Conservation (phyloP, 2,888 invertebrate genomes). For the Troides helena region DNA sequence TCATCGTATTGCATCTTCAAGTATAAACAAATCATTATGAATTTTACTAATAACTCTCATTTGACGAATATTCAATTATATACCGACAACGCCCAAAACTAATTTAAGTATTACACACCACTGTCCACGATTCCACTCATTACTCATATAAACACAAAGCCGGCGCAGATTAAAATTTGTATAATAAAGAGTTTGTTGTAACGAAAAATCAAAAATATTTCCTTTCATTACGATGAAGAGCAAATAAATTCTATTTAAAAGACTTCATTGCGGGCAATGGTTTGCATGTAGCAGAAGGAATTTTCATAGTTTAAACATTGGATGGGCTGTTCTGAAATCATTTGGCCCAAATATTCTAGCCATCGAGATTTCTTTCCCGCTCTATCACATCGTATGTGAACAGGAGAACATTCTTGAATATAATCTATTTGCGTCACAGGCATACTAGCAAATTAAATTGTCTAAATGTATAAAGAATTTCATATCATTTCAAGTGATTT, state of each 20-base stretch:
- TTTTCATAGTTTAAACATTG: slow-evolving; percentile 22
- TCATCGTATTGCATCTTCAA: neutral
- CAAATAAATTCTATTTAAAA: neutral
- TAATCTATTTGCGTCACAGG: slow-evolving; percentile 54
- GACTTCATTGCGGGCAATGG: slow-evolving; percentile 6
- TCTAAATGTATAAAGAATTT: neutral
- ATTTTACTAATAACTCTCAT: neutral
- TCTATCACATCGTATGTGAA: slow-evolving; percentile 34
- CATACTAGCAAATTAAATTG: slow-evolving; percentile 49
- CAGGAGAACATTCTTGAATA: slow-evolving; percentile 35
- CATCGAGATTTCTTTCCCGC: slow-evolving; percentile 33
- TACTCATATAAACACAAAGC: neutral
- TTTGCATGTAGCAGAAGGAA: slow-evolving; percentile 9
- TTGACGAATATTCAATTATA: neutral
- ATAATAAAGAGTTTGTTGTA: neutral
- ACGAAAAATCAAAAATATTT: no score
- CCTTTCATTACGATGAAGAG: no score
- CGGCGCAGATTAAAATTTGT: neutral
- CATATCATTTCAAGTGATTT: neutral
- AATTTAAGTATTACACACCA: neutral
- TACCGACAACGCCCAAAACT: neutral
- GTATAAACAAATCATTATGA: neutral
- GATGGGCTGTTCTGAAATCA: slow-evolving; percentile 24
- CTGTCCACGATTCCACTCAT: neutral
- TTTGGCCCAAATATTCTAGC: slow-evolving; percentile 30